Evolutionary conservation across 2,797 vertebrate genomes (phyloP).

Genomic region (Zonotrichia albicollis): DNA sequence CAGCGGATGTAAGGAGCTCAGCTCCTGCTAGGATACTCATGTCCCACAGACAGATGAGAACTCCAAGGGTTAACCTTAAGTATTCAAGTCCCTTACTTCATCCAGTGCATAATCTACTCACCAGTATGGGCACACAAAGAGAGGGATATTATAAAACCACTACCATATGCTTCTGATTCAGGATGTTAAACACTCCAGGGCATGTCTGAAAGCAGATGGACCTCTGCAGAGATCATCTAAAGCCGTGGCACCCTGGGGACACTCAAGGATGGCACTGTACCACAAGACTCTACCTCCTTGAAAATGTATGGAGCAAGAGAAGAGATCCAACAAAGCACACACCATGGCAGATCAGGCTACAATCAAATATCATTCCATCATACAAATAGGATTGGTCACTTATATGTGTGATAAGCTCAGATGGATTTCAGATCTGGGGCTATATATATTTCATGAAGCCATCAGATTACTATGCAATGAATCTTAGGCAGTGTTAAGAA

Average conservation of each 20-base stretch:
- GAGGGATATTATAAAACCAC: not conserved
- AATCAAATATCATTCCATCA: not conserved
- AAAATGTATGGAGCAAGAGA: fast-evolving
- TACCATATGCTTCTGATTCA: not conserved
- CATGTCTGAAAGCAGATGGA: not conserved
- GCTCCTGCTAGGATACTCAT: not conserved
- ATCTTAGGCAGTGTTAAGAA: not conserved
- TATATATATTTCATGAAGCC: not conserved
- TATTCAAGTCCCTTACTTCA: not conserved
- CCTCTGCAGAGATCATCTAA: not conserved
- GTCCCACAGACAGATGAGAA: not conserved
- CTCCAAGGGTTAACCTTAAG: not conserved
- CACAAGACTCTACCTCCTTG: not conserved
- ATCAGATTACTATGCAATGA: not conserved
- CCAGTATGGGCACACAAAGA: not conserved
- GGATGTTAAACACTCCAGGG: not conserved
- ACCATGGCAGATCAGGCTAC: not conserved
- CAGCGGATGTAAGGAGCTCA: not conserved
- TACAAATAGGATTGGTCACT: not conserved
- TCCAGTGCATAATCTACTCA: not conserved
- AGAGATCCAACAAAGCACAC: not conserved
- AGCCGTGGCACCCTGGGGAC: not conserved
- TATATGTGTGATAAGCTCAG: not conserved
- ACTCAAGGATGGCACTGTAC: not conserved
- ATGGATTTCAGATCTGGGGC: not conserved